Conservation (phyloP, 1,140 invertebrate genomes). For the Trinorchestia longiramus region DNA sequence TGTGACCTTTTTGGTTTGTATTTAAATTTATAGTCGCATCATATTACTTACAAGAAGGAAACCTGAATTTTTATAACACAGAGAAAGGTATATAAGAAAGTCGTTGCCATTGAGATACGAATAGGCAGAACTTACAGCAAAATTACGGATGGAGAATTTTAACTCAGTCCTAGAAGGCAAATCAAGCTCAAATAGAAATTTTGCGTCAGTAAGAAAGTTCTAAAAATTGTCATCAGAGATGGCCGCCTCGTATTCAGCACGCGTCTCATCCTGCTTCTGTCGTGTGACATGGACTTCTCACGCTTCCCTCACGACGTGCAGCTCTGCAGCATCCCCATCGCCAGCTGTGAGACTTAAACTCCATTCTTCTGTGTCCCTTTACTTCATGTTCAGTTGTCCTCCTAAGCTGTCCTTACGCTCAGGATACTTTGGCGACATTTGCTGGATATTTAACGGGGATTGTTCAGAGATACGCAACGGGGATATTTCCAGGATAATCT, state of each 20-base stretch:
- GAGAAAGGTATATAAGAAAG: background rate
- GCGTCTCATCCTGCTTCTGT: slow-evolving; percentile 48
- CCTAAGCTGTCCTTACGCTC: background rate
- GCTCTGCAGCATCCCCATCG: slow-evolving; percentile 59
- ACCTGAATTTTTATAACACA: background rate
- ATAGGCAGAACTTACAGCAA: background rate
- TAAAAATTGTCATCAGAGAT: background rate
- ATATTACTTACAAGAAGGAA: background rate
- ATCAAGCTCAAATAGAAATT: background rate
- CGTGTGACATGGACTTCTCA: slow-evolving; percentile 60
- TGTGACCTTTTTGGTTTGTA: background rate
- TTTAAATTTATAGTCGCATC: background rate
- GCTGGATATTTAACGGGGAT: no score
- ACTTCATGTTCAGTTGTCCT: background rate
- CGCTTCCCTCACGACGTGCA: slow-evolving; percentile 61
- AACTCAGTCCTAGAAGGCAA: background rate
- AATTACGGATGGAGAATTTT: background rate
- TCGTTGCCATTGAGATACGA: background rate
- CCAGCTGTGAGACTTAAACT: slow-evolving; percentile 58
- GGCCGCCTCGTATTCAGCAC: slow-evolving; percentile 14
- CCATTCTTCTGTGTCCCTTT: background rate
- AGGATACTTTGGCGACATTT: no score
- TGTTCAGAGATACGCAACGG: no score
- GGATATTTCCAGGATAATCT: no score
- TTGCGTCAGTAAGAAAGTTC: background rate